A percentile compares a stretch with the other conserved stretches of the same genome.
Conservation (phyloP, 2,888 invertebrate species). For the Griposia aprilina region DNA sequence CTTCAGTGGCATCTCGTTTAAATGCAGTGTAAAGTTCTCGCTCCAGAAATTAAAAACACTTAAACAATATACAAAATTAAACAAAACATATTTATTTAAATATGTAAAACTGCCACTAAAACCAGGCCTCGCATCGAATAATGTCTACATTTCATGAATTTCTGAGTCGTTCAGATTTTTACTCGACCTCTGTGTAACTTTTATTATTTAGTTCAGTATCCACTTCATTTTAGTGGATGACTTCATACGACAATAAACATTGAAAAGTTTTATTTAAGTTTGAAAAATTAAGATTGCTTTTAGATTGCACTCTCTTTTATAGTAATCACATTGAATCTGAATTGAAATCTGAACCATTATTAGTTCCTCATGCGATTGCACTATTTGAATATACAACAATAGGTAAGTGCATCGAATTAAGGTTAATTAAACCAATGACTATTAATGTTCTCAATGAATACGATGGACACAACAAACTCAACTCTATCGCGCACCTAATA, state of each 20-base stretch:
- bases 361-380: slow-evolving; percentile 69
- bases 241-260: slow-evolving; percentile 34
- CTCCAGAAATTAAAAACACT: slow-evolving; percentile 40
- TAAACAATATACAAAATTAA: slow-evolving; percentile 33
- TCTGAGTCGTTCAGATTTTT: slow-evolving; percentile 48
- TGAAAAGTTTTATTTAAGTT: neutral
- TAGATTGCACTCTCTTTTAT: slow-evolving; percentile 12
- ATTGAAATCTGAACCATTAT: slow-evolving; percentile 70
- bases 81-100: slow-evolving; percentile 58
- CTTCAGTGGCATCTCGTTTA: neutral
- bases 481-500: slow-evolving; percentile 69
- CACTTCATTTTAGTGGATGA: slow-evolving; percentile 43
- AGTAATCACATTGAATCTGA: slow-evolving; percentile 46
- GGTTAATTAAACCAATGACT: slow-evolving; percentile 85
- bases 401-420: slow-evolving; percentile 83
- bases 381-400: slow-evolving; percentile 75
- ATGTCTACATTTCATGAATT: slow-evolving; percentile 61
- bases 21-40: slow-evolving; percentile 22
- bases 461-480: slow-evolving; percentile 68
- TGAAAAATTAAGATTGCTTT: slow-evolving; percentile 26
- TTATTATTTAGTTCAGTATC: slow-evolving; percentile 49
- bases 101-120: slow-evolving; percentile 58
- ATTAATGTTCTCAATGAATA: slow-evolving; percentile 75
- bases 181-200: slow-evolving; percentile 38
- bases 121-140: slow-evolving; percentile 46